A percentile compares a stretch with the other conserved stretches of the same genome.
Conservation (phyloP, 2,113 vertebrate species). For the Eulemur macaco region DNA sequence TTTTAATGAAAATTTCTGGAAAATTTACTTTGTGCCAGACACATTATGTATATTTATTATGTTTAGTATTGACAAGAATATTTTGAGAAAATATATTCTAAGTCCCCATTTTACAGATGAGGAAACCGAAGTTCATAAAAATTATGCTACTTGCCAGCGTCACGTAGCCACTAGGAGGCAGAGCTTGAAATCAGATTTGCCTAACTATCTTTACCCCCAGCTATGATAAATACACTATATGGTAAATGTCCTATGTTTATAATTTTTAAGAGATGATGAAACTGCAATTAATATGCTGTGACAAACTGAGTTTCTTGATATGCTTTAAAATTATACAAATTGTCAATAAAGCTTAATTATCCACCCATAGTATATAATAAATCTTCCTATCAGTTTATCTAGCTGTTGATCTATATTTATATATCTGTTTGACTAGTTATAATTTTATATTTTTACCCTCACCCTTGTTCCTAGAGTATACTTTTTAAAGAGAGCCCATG, state of each 20-base stretch:
- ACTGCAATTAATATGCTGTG: neutral
- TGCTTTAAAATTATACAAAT: neutral
- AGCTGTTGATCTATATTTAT: neutral
- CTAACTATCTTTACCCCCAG: neutral
- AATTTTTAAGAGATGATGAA: neutral
- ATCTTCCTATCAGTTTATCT: neutral
- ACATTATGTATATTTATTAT: neutral
- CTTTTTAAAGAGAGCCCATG: neutral
- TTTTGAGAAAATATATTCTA: constrained; percentile 5
- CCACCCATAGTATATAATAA: neutral
- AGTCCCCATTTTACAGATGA: neutral
- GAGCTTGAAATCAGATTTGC: neutral
- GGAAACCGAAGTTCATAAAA: neutral
- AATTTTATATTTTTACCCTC: neutral
- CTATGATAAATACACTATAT: neutral
- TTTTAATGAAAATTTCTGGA: neutral
- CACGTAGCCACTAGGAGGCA: neutral
- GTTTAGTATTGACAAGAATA: neutral
- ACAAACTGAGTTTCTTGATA: neutral
- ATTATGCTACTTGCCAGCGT: neutral
- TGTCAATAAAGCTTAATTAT: neutral
- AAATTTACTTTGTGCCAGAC: neutral
- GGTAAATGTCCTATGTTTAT: neutral
- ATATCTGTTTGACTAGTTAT: neutral
- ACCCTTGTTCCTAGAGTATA: neutral